Evolutionary conservation across 2,797 vertebrate species (phyloP).

Genomic region (Characodon lateralis): DNA sequence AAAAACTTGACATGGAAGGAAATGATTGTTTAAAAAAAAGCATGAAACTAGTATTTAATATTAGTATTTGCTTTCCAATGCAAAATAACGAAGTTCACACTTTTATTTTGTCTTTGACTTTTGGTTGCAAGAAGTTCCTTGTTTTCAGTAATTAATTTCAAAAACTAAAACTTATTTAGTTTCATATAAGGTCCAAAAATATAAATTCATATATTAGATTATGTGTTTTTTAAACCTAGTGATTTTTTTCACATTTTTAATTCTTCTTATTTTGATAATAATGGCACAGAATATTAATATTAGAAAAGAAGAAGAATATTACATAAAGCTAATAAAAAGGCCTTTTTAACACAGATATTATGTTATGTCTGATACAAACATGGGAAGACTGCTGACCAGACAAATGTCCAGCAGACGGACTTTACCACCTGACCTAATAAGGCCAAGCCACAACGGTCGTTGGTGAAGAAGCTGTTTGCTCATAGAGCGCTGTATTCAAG

Average conservation of each 20-base stretch:
- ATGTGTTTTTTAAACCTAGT: neutral
- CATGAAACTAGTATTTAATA: neutral
- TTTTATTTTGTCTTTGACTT: neutral
- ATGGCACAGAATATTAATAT: neutral
- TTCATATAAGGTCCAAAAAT: too few species aligned
- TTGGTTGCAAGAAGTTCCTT: too few species aligned
- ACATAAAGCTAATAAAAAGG: neutral
- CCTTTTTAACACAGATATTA: neutral
- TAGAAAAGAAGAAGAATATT: neutral
- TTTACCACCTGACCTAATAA: neutral
- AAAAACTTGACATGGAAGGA: neutral
- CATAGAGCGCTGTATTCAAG: too few species aligned
- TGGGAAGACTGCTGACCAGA: neutral
- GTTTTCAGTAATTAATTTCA: too few species aligned
- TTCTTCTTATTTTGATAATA: neutral
- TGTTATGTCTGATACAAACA: too few species aligned
- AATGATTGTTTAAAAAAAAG: neutral
- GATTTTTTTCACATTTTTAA: neutral
- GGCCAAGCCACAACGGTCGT: too few species aligned
- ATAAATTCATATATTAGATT: too few species aligned
- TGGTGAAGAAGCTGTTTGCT: too few species aligned
- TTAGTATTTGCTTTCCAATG: too few species aligned
- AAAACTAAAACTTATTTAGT: too few species aligned
- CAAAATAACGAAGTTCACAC: neutral
- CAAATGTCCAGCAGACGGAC: neutral